phyloP scores from a whole-genome alignment of 2,797 vertebrate genomes.

The Lophotriccus pileatus region DNA sequence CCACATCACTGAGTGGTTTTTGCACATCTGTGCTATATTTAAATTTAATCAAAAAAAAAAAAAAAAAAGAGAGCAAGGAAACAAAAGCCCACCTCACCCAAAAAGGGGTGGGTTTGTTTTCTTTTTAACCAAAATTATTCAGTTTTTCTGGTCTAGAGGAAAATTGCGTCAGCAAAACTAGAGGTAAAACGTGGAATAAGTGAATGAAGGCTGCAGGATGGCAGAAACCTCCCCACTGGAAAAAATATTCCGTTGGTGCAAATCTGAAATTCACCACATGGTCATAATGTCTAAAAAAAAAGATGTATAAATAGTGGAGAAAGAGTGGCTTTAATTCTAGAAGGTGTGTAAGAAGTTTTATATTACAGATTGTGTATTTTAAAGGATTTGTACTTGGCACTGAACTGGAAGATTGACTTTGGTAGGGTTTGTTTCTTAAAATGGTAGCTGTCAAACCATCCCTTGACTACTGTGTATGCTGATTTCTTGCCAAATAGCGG shows the following conservation, averaged over 20 bases:
- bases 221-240: not conserved
- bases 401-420: not conserved
- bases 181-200: not conserved
- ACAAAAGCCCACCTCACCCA: not conserved
- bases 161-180: not conserved
- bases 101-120: not conserved
- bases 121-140: slow-evolving; percentile 5
- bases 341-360: not conserved
- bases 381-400: not conserved
- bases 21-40: slow-evolving; percentile 27
- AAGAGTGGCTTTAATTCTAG: not conserved
- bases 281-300: not conserved
- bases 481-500: not conserved
- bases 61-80: not conserved
- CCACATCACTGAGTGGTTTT: slow-evolving; percentile 48
- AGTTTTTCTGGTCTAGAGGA: not conserved
- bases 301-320: not conserved
- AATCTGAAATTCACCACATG: not conserved
- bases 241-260: not conserved
- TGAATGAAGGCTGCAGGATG: not conserved
- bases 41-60: not conserved
- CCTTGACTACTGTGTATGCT: not conserved
- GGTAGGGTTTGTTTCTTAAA: not conserved
- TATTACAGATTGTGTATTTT: not conserved
- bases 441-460: not conserved